Evolutionary conservation across 2,888 invertebrate genomes (phyloP).

Genomic region (Brenthis ino): DNA sequence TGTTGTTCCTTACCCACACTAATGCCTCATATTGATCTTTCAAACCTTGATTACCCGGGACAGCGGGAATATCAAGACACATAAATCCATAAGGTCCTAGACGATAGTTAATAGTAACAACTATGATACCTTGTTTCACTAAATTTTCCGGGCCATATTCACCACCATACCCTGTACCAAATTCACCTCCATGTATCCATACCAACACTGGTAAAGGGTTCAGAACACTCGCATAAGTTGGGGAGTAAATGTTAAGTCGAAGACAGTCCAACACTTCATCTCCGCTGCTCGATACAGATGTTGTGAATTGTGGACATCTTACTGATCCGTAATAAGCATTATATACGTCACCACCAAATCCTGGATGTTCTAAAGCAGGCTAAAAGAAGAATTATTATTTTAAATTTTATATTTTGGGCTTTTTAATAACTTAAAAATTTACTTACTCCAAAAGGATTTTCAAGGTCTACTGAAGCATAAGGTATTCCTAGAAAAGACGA

Average conservation of each 20-base stretch:
- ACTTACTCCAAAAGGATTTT: constrained; percentile 75
- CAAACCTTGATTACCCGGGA: constrained; percentile 72
- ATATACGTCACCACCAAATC: constrained; percentile 60
- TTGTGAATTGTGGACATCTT: constrained; percentile 62
- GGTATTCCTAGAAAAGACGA: constrained; percentile 72
- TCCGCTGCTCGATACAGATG: constrained; percentile 44
- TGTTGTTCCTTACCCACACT: constrained; percentile 68
- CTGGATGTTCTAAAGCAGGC: constrained; percentile 54
- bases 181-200: constrained; percentile 73
- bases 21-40: constrained; percentile 70
- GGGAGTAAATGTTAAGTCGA: constrained; percentile 83
- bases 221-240: constrained; percentile 57
- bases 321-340: constrained; percentile 61
- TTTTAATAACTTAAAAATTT: neutral
- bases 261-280: constrained; percentile 82
- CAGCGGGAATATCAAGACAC: constrained; percentile 63
- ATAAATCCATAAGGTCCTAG: constrained; percentile 74
- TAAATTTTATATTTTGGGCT: neutral
- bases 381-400: constrained; percentile 45
- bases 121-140: constrained; percentile 63
- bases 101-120: constrained; percentile 72
- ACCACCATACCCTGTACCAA: constrained; percentile 57
- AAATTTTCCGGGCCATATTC: constrained; percentile 58
- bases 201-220: constrained; percentile 70
- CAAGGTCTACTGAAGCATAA: constrained; percentile 63